These are phyloP conservation scores for Hyperoplus lanceolatus DNA, from an alignment of 2,797 vertebrate genomes.

Conservation along the genomic window DNA sequence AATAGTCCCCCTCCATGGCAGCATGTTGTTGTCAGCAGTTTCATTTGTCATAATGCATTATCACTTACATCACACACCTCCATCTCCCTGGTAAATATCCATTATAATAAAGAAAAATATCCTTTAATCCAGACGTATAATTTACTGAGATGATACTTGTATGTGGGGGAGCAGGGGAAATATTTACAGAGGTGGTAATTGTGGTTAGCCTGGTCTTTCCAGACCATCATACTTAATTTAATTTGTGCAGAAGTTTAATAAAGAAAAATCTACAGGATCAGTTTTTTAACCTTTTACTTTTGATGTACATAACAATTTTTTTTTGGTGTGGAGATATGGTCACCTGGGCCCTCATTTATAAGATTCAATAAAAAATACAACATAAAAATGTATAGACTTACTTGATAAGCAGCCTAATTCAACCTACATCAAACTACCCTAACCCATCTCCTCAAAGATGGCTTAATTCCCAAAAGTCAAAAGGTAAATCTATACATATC, in stretches of 20 bases:
- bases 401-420: no score
- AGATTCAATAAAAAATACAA: no score
- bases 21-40: conserved; percentile 17
- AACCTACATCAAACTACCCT: no score
- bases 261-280: not conserved
- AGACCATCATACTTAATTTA: no score
- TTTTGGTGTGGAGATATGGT: no score
- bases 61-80: not conserved
- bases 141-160: conserved; percentile 18
- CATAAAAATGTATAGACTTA: no score
- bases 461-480: not conserved
- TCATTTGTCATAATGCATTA: conserved; percentile 10
- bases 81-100: not conserved
- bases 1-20: not conserved
- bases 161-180: conserved; percentile 6
- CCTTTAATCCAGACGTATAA: conserved; percentile 15
- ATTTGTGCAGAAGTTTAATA: no score
- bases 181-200: conserved; percentile 31
- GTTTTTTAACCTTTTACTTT: not conserved
- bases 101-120: not conserved
- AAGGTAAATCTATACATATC: not conserved
- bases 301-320: no score
- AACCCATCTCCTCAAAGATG: not conserved
- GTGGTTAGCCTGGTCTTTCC: conserved; percentile 2
- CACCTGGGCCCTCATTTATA: no score